Percentiles rank a stretch among this genome's conserved stretches.
Conservation (phyloP, 1,140 invertebrate genomes). For the Zaprionus taronus region DNA sequence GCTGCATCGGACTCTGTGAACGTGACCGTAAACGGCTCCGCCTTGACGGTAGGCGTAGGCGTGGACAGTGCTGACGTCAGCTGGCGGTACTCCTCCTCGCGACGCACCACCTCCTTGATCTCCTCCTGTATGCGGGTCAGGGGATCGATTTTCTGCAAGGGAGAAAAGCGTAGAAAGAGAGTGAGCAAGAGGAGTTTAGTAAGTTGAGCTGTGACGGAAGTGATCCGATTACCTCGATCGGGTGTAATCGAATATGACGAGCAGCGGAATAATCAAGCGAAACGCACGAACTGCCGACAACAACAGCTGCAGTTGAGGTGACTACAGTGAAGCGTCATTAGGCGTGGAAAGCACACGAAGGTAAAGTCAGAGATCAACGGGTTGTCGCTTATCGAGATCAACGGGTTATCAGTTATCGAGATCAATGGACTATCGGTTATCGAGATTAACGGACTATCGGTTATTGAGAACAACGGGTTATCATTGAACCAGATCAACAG, state of each 20-base stretch:
- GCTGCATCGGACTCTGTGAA: constrained; percentile 47
- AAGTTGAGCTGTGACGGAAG: constrained; percentile 43
- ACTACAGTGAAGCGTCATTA: constrained; percentile 16
- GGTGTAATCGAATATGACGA: constrained; percentile 54
- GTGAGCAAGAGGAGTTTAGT: neutral
- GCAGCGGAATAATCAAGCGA: constrained; percentile 18
- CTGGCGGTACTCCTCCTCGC: constrained; percentile 88
- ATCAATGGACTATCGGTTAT: no score
- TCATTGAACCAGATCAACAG: no score
- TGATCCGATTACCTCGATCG: constrained; percentile 47
- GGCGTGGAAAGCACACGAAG: neutral
- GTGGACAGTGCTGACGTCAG: constrained; percentile 77
- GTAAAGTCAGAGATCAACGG: neutral
- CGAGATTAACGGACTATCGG: no score
- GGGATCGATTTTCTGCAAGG: constrained; percentile 86
- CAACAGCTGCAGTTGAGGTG: constrained; percentile 3
- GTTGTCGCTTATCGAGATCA: neutral
- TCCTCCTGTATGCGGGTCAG: constrained; percentile 88
- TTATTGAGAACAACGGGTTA: no score
- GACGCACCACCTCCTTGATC: constrained; percentile 89
- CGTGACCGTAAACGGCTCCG: constrained; percentile 62
- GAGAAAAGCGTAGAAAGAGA: neutral
- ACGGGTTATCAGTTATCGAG: no score
- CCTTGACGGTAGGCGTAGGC: constrained; percentile 37
- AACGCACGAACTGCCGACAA: constrained; percentile 17